Conservation (phyloP, 2,113 vertebrate species). For the Tichodroma muraria region DNA sequence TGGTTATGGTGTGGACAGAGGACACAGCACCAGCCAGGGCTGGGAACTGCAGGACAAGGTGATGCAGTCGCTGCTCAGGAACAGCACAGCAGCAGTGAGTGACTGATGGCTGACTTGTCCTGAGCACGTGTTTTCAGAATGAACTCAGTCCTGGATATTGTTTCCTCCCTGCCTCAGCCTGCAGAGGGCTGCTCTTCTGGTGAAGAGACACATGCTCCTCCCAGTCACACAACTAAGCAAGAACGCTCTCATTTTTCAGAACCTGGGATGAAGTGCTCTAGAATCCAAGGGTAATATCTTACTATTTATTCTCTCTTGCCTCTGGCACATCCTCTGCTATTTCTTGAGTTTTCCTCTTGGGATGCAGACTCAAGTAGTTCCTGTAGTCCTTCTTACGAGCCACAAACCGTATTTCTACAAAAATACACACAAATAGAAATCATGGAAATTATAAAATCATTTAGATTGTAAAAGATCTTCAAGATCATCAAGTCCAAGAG, state of each 20-base stretch:
- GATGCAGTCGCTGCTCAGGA: background rate
- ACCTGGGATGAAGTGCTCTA: background rate
- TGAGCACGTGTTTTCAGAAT: background rate
- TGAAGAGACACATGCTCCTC: background rate
- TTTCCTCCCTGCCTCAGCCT: background rate
- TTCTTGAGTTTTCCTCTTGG: background rate
- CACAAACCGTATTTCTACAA: background rate
- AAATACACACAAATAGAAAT: background rate
- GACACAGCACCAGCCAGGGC: background rate
- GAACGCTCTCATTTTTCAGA: background rate
- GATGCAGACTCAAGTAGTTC: background rate
- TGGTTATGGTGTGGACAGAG: background rate
- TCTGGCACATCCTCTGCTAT: background rate
- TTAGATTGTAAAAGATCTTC: background rate
- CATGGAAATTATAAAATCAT: background rate
- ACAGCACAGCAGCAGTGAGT: background rate
- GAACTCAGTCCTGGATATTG: background rate
- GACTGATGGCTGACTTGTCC: slow-evolving; percentile 5
- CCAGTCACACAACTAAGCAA: background rate
- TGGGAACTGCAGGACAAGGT: background rate
- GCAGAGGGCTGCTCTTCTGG: background rate
- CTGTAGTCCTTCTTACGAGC: background rate
- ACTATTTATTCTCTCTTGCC: background rate
- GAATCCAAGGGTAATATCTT: background rate
- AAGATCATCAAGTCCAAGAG: background rate